Base-by-base conservation (phyloP, 2,888 invertebrate genomes). In the Patella caerulea region DNA sequence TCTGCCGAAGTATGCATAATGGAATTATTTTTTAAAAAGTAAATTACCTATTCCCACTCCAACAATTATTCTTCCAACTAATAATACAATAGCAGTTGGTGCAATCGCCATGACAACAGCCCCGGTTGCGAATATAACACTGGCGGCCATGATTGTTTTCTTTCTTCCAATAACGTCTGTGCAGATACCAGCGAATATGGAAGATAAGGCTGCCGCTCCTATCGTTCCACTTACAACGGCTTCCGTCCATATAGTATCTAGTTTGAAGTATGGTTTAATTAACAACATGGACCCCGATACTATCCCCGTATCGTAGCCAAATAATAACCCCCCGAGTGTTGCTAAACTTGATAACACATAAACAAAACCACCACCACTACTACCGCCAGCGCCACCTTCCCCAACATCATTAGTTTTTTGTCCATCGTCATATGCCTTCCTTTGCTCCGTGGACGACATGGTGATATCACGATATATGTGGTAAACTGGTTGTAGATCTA, bases 111-210 rank as follows among this genome's bases (percentile, higher is more conserved):
- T 91, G 14, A 93, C 84, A 5, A 93, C 76, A 0, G 93, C 92
- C 5, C 93, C 93, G 9, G 89, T 80, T 2, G 92, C 89, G 84
- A 93, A 94, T 15, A 93, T 85, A 12, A 92, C 82, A 81, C 93
- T 92, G 15, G 93, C 92, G 4, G 89, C 71, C 77, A 93, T 87
- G 45, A 93, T 93, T 4, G 92, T 91, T 7, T 90, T 90, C 78
- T 93, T 93, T 4, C 94, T 86, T 9, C 94, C 94, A 74, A 92
- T 86, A 7, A 81, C 81, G 82, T 94, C 93, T 72, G 92, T 91
- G 3, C 92, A 81, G 77, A 88, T 88, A 2, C 93, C 93, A 3
- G 92, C 92, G 53, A 91, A 76, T 5, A 93, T 85, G 0, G 92
- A 87, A 74, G 91, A 91, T 2, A 93, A 24, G 86, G 92, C 92